Base-by-base conservation (phyloP, 2,113 vertebrate genomes). In the Leptosomus discolor region DNA sequence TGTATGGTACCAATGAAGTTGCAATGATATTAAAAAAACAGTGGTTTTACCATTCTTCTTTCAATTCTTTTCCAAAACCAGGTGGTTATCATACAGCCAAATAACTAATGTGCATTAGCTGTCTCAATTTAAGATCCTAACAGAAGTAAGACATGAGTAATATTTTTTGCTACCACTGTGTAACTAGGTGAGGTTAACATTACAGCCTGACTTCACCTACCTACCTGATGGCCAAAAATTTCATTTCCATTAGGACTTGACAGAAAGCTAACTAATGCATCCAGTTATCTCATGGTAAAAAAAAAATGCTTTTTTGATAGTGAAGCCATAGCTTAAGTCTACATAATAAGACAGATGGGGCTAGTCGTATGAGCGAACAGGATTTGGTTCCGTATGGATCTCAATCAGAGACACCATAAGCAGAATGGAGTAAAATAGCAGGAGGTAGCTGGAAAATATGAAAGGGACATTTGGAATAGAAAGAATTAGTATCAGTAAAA, bases 401-500 rank as follows among this genome's bases (percentile, higher is more conserved):
- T 84, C 76, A 64, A 9, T 80, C 61, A 85, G 60, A 91, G 53
- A 84, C 91, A 11, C 65, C 88, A 61, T 89, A 86, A 94, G 77
- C 73, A 87, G 61, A 97, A 94, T 20, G 64, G 48, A 94, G 80
- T 39, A 94, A 94, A 97, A 95, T 88, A 94, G 71, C 81, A 92
- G 87, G 91, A 93, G 69, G 77, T 22, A 93, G 68, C 34, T 90
- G 92, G 67, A 92, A 88, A 97, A 92, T 69, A 23, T 58, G 37
- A 74, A 78, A 50, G 57, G 86, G 29, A 39, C 58, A 71, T 88
- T 96, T 92, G 67, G 94, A 94, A 57, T 22, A 87, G 39, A 95
- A 93, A 84, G 79, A 95, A 74, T 39, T 39, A 93, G 22, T 80
- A 78, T 58, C 79, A 39, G 39, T 53, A 70, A 82, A 96, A 95